phyloP scores from a whole-genome alignment of 2,113 vertebrate species.

The Lichenostomus cassidix region DNA sequence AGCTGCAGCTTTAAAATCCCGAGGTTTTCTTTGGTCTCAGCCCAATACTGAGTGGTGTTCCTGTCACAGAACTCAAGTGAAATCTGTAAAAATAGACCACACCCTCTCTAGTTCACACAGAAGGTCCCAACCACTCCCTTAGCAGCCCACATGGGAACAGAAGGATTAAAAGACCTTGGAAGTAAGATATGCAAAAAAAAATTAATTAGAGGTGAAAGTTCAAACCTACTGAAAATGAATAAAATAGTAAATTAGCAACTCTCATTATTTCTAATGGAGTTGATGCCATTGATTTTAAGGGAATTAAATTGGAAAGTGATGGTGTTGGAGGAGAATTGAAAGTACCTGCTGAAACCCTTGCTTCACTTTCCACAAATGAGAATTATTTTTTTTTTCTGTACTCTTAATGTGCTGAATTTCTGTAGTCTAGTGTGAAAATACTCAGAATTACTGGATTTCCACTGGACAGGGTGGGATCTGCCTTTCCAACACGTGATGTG shows the following conservation, averaged over 20 bases:
- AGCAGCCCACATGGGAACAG: background rate
- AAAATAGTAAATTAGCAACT: background rate
- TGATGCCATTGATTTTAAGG: background rate
- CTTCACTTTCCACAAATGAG: background rate
- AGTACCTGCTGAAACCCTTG: background rate
- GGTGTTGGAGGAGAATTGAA: background rate
- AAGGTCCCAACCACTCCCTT: background rate
- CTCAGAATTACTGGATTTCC: background rate
- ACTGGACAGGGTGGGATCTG: background rate
- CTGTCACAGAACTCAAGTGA: background rate
- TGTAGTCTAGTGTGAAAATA: background rate
- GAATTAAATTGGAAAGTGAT: background rate
- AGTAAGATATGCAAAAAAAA: background rate
- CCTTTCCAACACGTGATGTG: background rate
- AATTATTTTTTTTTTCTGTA: background rate
- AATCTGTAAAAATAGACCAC: background rate
- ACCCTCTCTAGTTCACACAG: background rate
- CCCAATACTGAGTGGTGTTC: accelerated
- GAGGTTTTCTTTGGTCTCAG: background rate
- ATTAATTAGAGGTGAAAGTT: background rate
- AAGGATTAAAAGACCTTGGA: background rate
- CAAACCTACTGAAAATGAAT: background rate
- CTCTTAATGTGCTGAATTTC: background rate
- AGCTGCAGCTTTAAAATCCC: background rate
- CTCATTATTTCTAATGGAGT: background rate